Conservation (phyloP, 37 sponge, comb jelly and placozoan species). For the Aplysina aerophoba region DNA sequence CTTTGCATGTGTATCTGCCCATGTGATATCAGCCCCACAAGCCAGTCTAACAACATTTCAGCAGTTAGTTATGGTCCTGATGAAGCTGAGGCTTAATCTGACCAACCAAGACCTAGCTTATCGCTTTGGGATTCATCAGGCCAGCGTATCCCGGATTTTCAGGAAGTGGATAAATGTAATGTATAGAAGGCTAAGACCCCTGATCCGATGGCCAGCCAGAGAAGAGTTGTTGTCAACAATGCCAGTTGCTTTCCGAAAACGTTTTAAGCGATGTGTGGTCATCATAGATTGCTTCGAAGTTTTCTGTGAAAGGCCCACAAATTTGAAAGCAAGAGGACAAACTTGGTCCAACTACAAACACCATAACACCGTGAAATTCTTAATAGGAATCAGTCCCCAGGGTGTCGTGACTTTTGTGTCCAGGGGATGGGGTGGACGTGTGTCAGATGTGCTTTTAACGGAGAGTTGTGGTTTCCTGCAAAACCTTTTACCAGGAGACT, state of each 20-base stretch:
- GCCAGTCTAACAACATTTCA: conserved; percentile 25
- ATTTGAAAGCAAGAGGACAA: conserved; percentile 14
- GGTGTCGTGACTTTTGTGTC: conserved; percentile 42
- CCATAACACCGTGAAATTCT: conserved; percentile 44
- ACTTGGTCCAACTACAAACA: conserved; percentile 46
- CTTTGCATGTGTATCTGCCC: not conserved
- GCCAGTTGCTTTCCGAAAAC: conserved; percentile 6
- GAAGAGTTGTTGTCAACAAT: not conserved
- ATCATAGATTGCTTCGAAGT: conserved; percentile 64
- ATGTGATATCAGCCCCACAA: not conserved
- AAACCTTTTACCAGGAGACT: conserved; percentile 13
- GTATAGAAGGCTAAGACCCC: not conserved
- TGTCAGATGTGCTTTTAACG: conserved; percentile 38
- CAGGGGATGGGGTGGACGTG: conserved; percentile 38
- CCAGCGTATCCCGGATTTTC: conserved; percentile 24
- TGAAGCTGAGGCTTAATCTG: conserved; percentile 29
- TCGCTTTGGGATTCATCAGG: not conserved
- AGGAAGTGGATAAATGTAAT: not conserved
- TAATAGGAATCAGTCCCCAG: conserved; percentile 47
- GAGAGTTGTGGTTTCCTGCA: conserved; percentile 40
- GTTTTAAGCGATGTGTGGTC: not conserved
- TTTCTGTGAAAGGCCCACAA: conserved; percentile 35
- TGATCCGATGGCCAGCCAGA: conserved; percentile 21
- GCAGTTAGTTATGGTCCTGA: conserved; percentile 36
- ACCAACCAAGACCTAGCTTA: conserved; percentile 27